phyloP scores from a whole-genome alignment of 2,113 vertebrate genomes.

The Ceyx cyanopectus region DNA sequence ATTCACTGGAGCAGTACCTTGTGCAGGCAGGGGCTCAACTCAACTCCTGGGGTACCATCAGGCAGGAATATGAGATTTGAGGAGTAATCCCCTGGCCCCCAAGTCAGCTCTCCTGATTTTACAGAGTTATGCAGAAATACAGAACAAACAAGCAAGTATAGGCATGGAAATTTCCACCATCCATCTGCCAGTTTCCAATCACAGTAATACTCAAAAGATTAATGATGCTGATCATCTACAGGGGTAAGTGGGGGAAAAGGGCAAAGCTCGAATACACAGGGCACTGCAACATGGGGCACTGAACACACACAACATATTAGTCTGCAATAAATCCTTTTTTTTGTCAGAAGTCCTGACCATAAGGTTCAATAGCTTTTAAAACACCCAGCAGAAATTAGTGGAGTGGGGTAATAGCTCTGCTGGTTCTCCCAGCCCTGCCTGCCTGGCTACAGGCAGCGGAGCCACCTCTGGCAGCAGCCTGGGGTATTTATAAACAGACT shows the following conservation, averaged over 20 bases:
- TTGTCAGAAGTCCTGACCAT: not conserved
- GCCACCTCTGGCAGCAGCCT: not conserved
- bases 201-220: not conserved
- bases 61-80: fast-evolving
- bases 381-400: not conserved
- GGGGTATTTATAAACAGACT: not conserved
- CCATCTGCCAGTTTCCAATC: not conserved
- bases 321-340: not conserved
- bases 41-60: not conserved
- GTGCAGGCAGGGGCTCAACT: not conserved
- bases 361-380: not conserved
- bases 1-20: fast-evolving
- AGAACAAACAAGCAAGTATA: not conserved
- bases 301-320: not conserved
- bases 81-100: not conserved
- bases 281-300: not conserved
- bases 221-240: not conserved
- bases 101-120: not conserved
- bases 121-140: not conserved
- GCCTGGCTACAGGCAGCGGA: not conserved
- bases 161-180: not conserved
- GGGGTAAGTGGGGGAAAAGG: not conserved
- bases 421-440: not conserved
- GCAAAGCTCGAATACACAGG: not conserved
- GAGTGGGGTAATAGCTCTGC: not conserved